These are phyloP conservation scores for Corythucha ciliata DNA, from an alignment of 2,888 invertebrate species.

Conservation along the genomic window DNA sequence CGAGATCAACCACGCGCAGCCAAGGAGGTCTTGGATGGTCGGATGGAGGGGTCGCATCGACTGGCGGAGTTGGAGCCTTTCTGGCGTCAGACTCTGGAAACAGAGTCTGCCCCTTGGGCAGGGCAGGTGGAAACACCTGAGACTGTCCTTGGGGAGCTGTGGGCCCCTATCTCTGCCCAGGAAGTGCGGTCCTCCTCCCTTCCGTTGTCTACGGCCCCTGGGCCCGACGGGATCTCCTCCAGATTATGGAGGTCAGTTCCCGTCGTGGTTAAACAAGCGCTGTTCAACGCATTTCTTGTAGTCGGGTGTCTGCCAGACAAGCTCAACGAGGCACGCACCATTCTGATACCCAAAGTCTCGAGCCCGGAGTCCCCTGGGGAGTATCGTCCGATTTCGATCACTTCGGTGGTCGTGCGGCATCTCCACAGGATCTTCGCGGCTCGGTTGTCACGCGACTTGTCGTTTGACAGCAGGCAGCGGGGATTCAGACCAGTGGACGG, in stretches of 20 bases:
- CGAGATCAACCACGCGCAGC: not conserved
- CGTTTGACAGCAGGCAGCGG: not conserved
- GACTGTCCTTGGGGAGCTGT: too few relatives aligned
- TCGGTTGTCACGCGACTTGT: too few relatives aligned
- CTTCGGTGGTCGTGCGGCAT: constrained; percentile 24
- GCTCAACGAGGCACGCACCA: not conserved
- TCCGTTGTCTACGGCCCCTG: too few relatives aligned
- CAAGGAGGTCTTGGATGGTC: not conserved
- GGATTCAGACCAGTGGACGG: not conserved
- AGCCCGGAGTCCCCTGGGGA: not conserved
- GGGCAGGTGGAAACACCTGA: too few relatives aligned
- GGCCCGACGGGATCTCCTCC: not conserved
- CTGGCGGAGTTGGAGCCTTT: not conserved
- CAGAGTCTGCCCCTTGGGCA: not conserved
- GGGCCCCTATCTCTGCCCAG: too few relatives aligned
- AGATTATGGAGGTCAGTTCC: not conserved
- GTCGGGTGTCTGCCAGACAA: constrained; percentile 2
- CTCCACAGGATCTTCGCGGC: constrained; percentile 21
- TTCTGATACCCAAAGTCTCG: constrained; percentile 18
- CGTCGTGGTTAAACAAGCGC: not conserved
- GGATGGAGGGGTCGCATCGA: too few relatives aligned
- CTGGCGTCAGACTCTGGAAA: not conserved
- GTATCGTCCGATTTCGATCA: constrained; percentile 17
- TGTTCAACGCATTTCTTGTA: constrained; percentile 16
- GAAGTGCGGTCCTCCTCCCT: too few relatives aligned